Conservation (phyloP, 2,888 invertebrate species). For the Phytoseiulus persimilis region DNA sequence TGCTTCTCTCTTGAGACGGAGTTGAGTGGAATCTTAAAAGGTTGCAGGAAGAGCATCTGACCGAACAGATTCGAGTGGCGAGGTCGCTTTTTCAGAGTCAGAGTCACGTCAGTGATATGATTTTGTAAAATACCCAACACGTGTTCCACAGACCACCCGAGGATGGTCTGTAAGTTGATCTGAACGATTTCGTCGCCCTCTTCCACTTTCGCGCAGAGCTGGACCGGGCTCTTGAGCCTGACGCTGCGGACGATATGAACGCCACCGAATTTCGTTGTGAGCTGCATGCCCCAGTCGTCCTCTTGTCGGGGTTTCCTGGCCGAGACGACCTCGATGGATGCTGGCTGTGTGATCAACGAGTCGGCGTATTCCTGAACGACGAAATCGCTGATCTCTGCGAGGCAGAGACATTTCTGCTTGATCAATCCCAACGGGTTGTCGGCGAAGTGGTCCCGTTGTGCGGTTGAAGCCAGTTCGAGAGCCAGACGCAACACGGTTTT, state of each 20-base stretch:
- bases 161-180: constrained; percentile 61
- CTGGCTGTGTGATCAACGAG: constrained; percentile 81
- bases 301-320: constrained; percentile 53
- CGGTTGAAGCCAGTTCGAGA: constrained; percentile 76
- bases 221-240: constrained; percentile 73
- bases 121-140: constrained; percentile 64
- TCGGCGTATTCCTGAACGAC: constrained; percentile 72
- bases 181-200: constrained; percentile 93
- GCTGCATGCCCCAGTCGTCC: constrained; percentile 66
- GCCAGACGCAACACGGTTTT: constrained; percentile 66
- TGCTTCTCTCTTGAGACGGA: constrained; percentile 14
- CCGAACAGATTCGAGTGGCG: constrained; percentile 67
- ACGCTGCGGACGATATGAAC: constrained; percentile 73
- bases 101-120: constrained; percentile 66
- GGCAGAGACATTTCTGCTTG: constrained; percentile 58
- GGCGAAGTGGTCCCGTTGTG: constrained; percentile 78
- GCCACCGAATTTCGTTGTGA: constrained; percentile 71
- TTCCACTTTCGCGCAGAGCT: constrained; percentile 81
- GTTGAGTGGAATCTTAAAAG: constrained; percentile 37
- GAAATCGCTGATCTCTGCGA: constrained; percentile 71
- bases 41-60: constrained; percentile 55
- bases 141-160: constrained; percentile 73
- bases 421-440: constrained; percentile 69
- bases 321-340: constrained; percentile 76
- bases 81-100: constrained; percentile 73